phyloP scores from a whole-genome alignment of 1,140 invertebrate genomes.

The Pectinophora gossypiella region DNA sequence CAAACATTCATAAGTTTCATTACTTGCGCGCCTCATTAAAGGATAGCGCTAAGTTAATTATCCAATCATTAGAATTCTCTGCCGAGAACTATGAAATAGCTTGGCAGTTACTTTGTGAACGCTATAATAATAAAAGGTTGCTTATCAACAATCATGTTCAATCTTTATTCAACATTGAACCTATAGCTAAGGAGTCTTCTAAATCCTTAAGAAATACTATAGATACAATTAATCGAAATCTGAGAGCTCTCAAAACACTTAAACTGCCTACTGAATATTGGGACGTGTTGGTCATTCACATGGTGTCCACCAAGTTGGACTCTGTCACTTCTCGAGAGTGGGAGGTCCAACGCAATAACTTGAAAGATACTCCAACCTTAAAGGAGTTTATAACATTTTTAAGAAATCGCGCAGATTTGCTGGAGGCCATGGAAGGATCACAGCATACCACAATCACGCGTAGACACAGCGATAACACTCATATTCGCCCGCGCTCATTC shows the following conservation, averaged over 20 bases:
- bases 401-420: slow-evolving; percentile 7
- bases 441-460: neutral
- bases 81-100: slow-evolving; percentile 16
- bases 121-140: slow-evolving; percentile 13
- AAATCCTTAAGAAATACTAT: neutral
- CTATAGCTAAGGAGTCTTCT: neutral
- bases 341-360: slow-evolving; percentile 4
- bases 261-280: neutral
- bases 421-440: slow-evolving; percentile 4
- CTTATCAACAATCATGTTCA: slow-evolving; percentile 14
- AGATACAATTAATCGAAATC: neutral
- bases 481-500: slow-evolving; percentile 9
- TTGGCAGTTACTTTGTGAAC: slow-evolving; percentile 14
- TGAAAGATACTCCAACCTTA: slow-evolving; percentile 3
- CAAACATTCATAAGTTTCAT: slow-evolving; percentile 17
- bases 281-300: slow-evolving; percentile 2
- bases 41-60: slow-evolving; percentile 25
- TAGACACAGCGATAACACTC: slow-evolving; percentile 9
- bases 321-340: slow-evolving; percentile 3
- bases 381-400: slow-evolving; percentile 4
- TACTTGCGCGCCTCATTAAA: slow-evolving; percentile 17
- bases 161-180: neutral
- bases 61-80: slow-evolving; percentile 28
- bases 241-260: slow-evolving; percentile 4
- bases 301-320: slow-evolving; percentile 9